These are phyloP conservation scores for Calidris pugnax DNA, from an alignment of 2,113 vertebrate species.

Conservation along the genomic window DNA sequence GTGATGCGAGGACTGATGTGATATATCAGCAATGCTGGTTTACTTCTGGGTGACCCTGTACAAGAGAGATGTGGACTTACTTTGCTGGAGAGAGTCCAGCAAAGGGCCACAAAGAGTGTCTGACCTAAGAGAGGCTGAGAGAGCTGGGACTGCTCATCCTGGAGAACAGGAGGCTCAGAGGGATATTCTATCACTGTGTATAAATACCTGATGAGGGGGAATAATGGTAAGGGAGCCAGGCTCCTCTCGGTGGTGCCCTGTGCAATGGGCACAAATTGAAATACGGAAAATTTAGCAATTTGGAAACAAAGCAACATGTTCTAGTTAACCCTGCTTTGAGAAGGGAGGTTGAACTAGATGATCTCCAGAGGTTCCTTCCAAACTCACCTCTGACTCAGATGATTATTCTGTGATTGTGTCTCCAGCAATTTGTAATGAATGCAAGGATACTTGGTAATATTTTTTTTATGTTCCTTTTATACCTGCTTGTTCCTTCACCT, in stretches of 20 bases:
- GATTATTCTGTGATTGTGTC: background rate
- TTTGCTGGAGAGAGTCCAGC: background rate
- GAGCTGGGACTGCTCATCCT: background rate
- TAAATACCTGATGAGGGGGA: background rate
- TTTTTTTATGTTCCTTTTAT: background rate
- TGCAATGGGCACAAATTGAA: background rate
- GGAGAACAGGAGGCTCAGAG: background rate
- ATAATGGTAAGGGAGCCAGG: background rate
- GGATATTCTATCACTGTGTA: background rate
- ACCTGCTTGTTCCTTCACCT: background rate
- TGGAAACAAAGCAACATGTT: background rate
- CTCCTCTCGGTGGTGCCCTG: background rate
- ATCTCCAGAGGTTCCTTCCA: background rate
- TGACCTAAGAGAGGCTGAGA: background rate
- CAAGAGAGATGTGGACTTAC: background rate
- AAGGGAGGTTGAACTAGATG: background rate
- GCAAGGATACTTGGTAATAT: background rate
- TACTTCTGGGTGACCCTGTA: no score
- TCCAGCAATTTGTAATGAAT: background rate
- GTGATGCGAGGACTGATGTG: background rate
- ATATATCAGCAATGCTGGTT: background rate
- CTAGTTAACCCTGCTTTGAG: background rate
- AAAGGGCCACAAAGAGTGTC: background rate
- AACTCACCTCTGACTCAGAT: background rate
- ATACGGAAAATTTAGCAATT: background rate